phyloP scores from a whole-genome alignment of 2,797 vertebrate species.

The Gymnopithys bicolor region DNA sequence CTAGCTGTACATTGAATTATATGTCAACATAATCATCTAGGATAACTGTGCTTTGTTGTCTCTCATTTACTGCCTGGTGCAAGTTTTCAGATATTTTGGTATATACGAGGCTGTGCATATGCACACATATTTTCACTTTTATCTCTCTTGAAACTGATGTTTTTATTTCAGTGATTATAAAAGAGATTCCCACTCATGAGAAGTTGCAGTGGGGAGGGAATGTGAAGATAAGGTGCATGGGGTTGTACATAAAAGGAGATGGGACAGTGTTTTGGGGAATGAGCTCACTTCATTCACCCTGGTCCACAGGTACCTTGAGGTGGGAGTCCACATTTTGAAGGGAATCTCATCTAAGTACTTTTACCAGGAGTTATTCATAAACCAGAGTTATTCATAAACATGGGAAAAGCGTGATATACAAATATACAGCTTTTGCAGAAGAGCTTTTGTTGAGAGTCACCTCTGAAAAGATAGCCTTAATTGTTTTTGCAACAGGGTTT shows the following conservation, averaged over 20 bases:
- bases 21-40: constrained; percentile 28
- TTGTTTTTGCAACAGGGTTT: neutral
- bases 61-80: neutral
- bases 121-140: neutral
- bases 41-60: neutral
- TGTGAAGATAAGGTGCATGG: neutral
- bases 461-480: neutral
- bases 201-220: neutral
- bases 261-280: neutral
- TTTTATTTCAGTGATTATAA: neutral
- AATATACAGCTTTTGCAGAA: neutral
- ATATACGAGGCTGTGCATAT: neutral
- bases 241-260: neutral
- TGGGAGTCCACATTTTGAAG: neutral
- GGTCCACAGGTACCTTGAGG: neutral
- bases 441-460: neutral
- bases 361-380: neutral
- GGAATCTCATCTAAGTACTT: neutral
- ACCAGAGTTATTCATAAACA: neutral
- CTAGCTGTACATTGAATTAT: constrained; percentile 12
- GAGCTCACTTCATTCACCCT: neutral
- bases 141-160: neutral
- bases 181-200: neutral
- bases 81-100: neutral
- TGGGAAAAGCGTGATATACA: neutral